Evolutionary conservation across 2,888 invertebrate genomes (phyloP).

Genomic region (Pycnomerus fuliginosus): DNA sequence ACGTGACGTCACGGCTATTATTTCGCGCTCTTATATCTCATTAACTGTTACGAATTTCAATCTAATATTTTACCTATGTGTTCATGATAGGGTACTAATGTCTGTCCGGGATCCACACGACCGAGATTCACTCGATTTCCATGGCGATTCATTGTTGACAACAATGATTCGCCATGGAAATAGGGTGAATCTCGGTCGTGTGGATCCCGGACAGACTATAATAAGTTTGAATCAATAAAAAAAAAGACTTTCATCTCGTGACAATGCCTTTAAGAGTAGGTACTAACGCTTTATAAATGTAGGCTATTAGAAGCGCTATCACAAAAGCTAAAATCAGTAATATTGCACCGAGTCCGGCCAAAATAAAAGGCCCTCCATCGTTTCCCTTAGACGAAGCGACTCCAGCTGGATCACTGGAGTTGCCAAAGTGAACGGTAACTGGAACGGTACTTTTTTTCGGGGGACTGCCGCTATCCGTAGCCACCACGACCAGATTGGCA

Average conservation of each 20-base stretch:
- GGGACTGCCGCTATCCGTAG: slow-evolving; percentile 82
- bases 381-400: slow-evolving; percentile 36
- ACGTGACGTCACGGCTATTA: no score
- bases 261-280: no score
- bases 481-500: slow-evolving; percentile 77
- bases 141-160: no score
- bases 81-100: no score
- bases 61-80: no score
- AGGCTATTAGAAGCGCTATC: slow-evolving; percentile 71
- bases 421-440: slow-evolving; percentile 64
- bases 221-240: slow-evolving; percentile 1
- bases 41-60: no score
- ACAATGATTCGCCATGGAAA: no score
- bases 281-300: slow-evolving; percentile 74
- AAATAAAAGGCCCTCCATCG: slow-evolving; percentile 44
- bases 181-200: no score
- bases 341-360: slow-evolving; percentile 70
- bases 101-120: no score
- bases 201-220: no score
- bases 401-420: slow-evolving; percentile 47
- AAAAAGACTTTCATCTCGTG: background rate
- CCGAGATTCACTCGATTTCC: no score
- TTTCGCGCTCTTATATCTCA: no score
- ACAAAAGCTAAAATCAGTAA: slow-evolving; percentile 73
- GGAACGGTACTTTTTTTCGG: slow-evolving; percentile 73